Percentiles rank a stretch among this genome's conserved stretches.
Evolutionary conservation across 2,797 vertebrate species (phyloP).

Genomic region (Pantherophis alleghaniensis): DNA sequence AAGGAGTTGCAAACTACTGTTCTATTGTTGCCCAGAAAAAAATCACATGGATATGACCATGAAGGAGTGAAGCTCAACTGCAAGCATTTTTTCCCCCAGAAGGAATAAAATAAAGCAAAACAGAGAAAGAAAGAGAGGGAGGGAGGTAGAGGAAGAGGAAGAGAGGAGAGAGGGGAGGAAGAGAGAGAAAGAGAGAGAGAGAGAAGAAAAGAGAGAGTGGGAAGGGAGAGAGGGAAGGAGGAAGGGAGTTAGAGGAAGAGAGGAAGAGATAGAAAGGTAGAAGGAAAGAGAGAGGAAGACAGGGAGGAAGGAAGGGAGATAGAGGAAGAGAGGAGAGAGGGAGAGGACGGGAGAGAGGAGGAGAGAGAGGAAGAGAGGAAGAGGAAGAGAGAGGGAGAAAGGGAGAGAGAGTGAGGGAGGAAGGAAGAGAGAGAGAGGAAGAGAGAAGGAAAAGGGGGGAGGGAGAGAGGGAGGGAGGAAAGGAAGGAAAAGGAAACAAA

Average conservation of each 20-base stretch:
- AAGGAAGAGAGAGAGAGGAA: too few species aligned
- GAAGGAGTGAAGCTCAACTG: not conserved
- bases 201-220: too few species aligned
- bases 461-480: accelerated
- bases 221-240: too few species aligned
- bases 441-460: too few species aligned
- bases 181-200: not conserved
- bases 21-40: not conserved
- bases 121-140: not conserved
- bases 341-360: too few species aligned
- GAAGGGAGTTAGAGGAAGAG: not conserved
- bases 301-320: too few species aligned
- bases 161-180: too few species aligned
- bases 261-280: not conserved
- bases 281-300: too few species aligned
- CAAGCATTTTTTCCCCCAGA: not conserved
- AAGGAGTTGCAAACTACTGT: not conserved
- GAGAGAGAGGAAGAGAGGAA: not conserved
- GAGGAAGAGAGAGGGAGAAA: too few species aligned
- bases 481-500: not conserved
- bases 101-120: not conserved
- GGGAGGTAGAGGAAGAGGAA: too few species aligned
- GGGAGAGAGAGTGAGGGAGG: too few species aligned
- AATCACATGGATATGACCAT: not conserved
- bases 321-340: too few species aligned